These are phyloP conservation scores for Nannoperca australis DNA, from an alignment of 2,797 vertebrate species.

Conservation along the genomic window DNA sequence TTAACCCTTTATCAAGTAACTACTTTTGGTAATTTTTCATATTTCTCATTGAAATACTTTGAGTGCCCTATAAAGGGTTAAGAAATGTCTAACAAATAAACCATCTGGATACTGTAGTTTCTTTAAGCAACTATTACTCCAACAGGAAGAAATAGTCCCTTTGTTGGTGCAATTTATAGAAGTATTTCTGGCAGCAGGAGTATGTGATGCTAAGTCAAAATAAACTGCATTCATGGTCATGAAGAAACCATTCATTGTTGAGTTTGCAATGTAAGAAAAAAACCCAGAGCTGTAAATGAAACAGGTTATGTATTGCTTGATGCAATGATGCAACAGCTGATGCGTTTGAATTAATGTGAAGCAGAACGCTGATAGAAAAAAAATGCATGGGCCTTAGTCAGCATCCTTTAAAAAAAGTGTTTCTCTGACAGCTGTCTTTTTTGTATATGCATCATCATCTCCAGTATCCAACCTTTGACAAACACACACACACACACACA, in stretches of 20 bases:
- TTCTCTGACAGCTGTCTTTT: neutral
- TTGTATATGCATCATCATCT: constrained; percentile 25
- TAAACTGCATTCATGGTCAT: neutral
- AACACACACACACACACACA: too few relatives aligned
- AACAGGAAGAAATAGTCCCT: neutral
- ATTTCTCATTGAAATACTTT: too few relatives aligned
- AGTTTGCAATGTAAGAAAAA: too few relatives aligned
- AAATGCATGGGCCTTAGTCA: neutral
- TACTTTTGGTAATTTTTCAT: too few relatives aligned
- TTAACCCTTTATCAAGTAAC: too few relatives aligned
- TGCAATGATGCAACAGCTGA: neutral
- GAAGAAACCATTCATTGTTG: neutral
- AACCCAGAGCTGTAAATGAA: too few relatives aligned
- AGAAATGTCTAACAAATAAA: neutral
- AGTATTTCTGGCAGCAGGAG: too few relatives aligned
- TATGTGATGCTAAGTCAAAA: neutral
- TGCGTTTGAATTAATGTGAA: neutral
- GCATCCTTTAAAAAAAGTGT: neutral
- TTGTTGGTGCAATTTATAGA: neutral
- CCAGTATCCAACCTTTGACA: constrained; percentile 10
- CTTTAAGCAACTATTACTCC: neutral
- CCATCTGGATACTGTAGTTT: too few relatives aligned
- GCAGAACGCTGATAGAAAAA: neutral
- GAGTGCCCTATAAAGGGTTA: too few relatives aligned
- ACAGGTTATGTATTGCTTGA: neutral